These are phyloP conservation scores for Chloromyia formosa DNA, from an alignment of 2,888 invertebrate species.

Conservation along the genomic window DNA sequence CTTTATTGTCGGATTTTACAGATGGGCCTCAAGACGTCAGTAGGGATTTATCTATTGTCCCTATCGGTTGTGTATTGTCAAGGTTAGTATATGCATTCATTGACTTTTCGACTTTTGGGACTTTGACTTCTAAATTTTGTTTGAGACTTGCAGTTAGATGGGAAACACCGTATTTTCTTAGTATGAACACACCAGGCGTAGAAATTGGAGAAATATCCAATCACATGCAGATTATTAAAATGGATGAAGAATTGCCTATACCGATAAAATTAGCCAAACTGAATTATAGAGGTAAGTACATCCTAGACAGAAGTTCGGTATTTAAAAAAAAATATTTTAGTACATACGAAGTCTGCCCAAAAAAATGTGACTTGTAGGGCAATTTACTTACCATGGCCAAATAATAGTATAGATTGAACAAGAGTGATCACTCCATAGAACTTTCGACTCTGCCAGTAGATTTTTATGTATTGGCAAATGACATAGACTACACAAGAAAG, in stretches of 20 bases:
- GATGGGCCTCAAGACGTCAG: slow-evolving; percentile 36
- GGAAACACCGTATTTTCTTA: slow-evolving; percentile 51
- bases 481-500: too few species aligned
- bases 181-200: slow-evolving; percentile 49
- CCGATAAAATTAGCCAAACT: slow-evolving; percentile 53
- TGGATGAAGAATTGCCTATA: slow-evolving; percentile 52
- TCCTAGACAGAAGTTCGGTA: background rate
- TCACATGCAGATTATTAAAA: slow-evolving; percentile 47
- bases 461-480: background rate
- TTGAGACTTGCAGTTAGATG: slow-evolving; percentile 41
- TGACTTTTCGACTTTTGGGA: background rate
- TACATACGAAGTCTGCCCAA: background rate
- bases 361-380: too few species aligned
- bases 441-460: too few species aligned
- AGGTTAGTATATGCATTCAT: slow-evolving; percentile 21
- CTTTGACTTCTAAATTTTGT: slow-evolving; percentile 2
- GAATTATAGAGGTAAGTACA: slow-evolving; percentile 51
- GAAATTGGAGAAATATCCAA: slow-evolving; percentile 45
- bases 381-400: too few species aligned
- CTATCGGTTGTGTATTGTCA: slow-evolving; percentile 14
- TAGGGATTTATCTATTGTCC: slow-evolving; percentile 25
- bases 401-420: too few species aligned
- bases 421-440: too few species aligned
- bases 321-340: background rate
- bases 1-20: background rate